phyloP scores from a whole-genome alignment of 1,140 invertebrate species.

The Drosophila ercepeae region DNA sequence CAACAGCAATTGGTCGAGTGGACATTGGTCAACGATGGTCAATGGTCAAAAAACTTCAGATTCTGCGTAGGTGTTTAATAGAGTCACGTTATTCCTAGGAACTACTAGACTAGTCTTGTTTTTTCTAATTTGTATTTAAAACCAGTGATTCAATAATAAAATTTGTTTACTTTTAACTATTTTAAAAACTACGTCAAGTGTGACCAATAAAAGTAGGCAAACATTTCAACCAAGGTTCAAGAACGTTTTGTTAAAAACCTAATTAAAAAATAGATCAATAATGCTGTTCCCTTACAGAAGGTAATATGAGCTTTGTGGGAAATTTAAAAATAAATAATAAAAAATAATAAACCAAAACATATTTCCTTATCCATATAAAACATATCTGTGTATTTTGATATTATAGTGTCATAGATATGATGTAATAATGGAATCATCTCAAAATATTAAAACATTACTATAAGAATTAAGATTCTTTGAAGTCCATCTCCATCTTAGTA shows the following conservation, averaged over 20 bases:
- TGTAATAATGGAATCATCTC: no score
- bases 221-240: neutral
- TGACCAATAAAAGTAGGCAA: neutral
- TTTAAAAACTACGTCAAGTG: neutral
- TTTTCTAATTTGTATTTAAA: neutral
- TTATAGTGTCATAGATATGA: no score
- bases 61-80: neutral
- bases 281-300: no score
- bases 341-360: no score
- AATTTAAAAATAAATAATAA: no score
- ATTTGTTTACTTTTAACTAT: neutral
- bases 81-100: neutral
- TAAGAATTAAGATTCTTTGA: no score
- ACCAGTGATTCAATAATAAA: neutral
- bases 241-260: neutral
- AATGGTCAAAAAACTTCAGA: neutral
- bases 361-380: no score
- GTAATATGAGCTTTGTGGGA: no score
- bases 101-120: neutral
- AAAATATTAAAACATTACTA: no score
- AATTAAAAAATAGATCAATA: no score
- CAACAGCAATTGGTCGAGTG: conserved; percentile 20
- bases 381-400: no score
- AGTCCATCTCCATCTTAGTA: no score
- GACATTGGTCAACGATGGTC: neutral